Percentiles rank a stretch among this genome's conserved stretches.
These are phyloP conservation scores for Dryococelus australis DNA, from an alignment of 2,888 invertebrate species.

Conservation along the genomic window DNA sequence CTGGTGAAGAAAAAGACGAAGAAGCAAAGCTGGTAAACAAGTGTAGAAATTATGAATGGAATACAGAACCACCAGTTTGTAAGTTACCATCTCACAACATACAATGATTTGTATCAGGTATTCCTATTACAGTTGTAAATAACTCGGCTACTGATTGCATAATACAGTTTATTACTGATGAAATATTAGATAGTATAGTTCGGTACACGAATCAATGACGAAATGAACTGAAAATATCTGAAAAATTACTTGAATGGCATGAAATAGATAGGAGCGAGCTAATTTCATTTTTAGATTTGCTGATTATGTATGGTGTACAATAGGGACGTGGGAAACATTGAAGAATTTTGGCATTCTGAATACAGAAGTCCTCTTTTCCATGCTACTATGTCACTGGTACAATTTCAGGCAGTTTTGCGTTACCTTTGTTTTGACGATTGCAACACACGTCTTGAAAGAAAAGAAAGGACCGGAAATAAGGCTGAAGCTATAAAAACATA, in stretches of 20 bases:
- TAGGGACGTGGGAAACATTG: background rate
- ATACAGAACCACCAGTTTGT: too few relatives aligned
- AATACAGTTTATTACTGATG: too few relatives aligned
- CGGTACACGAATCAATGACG: too few relatives aligned
- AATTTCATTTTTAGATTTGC: background rate
- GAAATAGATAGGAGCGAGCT: background rate
- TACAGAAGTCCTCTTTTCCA: background rate
- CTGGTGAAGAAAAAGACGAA: too few relatives aligned
- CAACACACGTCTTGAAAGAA: background rate
- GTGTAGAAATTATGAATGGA: too few relatives aligned
- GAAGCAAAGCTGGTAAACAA: too few relatives aligned
- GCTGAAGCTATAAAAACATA: background rate
- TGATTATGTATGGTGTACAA: background rate
- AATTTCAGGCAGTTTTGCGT: background rate
- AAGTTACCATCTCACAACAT: too few relatives aligned
- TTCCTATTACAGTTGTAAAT: too few relatives aligned
- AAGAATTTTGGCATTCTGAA: background rate
- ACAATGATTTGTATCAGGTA: too few relatives aligned
- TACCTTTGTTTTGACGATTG: background rate
- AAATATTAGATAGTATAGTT: too few relatives aligned
- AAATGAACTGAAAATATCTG: too few relatives aligned
- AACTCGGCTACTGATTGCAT: too few relatives aligned
- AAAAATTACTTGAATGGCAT: background rate
- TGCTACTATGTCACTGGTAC: background rate
- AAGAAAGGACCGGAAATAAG: slow-evolving; percentile 4